Evolutionary conservation across 2,888 invertebrate genomes (phyloP).

Genomic region (Thecocarcelia acutangulata): DNA sequence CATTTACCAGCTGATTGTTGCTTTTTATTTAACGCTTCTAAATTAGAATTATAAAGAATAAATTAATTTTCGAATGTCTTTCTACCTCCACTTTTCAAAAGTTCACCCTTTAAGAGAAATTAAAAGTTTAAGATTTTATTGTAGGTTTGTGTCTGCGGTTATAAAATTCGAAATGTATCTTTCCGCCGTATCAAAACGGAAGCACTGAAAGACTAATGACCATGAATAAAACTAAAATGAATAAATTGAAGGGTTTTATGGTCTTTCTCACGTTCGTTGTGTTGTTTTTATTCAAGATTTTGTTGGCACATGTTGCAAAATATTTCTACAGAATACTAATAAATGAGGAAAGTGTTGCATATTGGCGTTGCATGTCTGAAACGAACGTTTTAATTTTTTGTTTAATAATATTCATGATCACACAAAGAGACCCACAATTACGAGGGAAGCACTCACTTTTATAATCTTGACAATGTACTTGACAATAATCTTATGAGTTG

Average conservation of each 20-base stretch:
- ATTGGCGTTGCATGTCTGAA: slow-evolving; percentile 1
- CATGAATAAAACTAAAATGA: slow-evolving; percentile 13
- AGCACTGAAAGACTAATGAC: slow-evolving; percentile 17
- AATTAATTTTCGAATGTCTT: too few relatives aligned
- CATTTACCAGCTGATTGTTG: too few relatives aligned
- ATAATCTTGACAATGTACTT: slow-evolving; percentile 66
- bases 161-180: too few relatives aligned
- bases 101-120: too few relatives aligned
- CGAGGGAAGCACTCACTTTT: background rate
- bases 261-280: background rate
- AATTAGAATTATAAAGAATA: too few relatives aligned
- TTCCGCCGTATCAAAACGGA: too few relatives aligned
- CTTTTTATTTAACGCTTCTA: too few relatives aligned
- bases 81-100: too few relatives aligned
- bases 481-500: slow-evolving; percentile 58
- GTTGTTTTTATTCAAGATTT: background rate
- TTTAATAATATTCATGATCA: background rate
- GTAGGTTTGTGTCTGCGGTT: too few relatives aligned
- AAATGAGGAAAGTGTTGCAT: slow-evolving; percentile 30
- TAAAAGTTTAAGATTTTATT: too few relatives aligned
- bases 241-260: background rate
- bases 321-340: background rate
- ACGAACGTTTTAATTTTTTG: background rate
- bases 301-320: slow-evolving; percentile 14
- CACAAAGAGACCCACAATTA: background rate